A percentile compares a stretch with the other conserved stretches of the same genome.
Conservation (phyloP, 2,113 vertebrate genomes). For the Malaclemys terrapin region DNA sequence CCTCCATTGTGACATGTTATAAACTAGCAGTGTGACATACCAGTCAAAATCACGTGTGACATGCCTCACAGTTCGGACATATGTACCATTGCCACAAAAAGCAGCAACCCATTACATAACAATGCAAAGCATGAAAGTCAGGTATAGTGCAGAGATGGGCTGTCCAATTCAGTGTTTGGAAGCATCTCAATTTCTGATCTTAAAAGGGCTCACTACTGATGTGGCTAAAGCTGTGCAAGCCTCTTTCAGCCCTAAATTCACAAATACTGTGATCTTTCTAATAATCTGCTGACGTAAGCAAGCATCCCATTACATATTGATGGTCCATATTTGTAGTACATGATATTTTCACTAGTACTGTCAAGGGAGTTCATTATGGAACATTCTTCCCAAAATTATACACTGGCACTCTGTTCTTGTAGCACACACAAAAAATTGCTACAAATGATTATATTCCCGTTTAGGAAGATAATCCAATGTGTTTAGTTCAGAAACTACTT, state of each 20-base stretch:
- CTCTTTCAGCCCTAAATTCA: slow-evolving; percentile 40
- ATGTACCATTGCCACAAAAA: neutral
- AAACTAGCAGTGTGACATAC: slow-evolving; percentile 20
- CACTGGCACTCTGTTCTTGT: rapidly evolving
- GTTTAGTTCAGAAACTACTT: neutral
- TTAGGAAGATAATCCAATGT: neutral
- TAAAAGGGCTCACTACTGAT: slow-evolving; percentile 67
- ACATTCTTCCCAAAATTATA: neutral
- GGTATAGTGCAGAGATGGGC: neutral
- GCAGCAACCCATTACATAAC: neutral
- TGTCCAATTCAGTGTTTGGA: slow-evolving; percentile 31
- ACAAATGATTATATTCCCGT: neutral
- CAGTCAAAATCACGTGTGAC: neutral
- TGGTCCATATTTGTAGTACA: neutral
- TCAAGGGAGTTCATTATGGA: neutral
- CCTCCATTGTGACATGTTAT: neutral
- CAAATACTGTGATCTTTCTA: slow-evolving; percentile 3
- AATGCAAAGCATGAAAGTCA: neutral
- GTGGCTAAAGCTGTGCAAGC: slow-evolving; percentile 26
- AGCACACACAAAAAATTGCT: neutral
- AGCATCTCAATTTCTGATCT: slow-evolving; percentile 61
- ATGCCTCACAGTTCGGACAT: neutral
- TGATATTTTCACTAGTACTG: neutral
- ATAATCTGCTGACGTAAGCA: slow-evolving; percentile 38
- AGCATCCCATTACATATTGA: neutral